Conservation (phyloP, 1,140 invertebrate genomes). For the Drosophila triauraria region DNA sequence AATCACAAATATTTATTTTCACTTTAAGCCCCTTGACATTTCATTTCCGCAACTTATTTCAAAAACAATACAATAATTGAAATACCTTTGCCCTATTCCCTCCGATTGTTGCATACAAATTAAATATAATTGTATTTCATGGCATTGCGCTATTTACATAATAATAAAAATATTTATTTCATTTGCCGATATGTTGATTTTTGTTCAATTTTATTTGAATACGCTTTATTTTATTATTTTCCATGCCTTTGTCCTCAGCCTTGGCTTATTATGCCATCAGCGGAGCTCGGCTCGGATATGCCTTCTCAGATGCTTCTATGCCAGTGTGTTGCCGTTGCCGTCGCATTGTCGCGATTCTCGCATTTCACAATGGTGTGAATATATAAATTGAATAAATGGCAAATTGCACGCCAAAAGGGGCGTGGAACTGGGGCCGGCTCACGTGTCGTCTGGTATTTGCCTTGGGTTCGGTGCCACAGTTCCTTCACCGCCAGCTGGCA, state of each 20-base stretch:
- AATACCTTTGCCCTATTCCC: conserved; percentile 4
- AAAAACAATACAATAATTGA: conserved; percentile 27
- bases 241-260: conserved; percentile 16
- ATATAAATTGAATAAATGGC: conserved; percentile 81
- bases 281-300: conserved; percentile 3
- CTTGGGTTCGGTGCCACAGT: conserved; percentile 10
- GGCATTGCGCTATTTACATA: conserved; percentile 42
- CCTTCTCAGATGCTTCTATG: conserved; percentile 9
- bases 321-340: conserved; percentile 2
- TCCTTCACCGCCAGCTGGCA: conserved; percentile 20
- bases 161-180: conserved; percentile 39
- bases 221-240: conserved; percentile 15
- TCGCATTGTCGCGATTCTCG: conserved; percentile 44
- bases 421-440: conserved; percentile 31
- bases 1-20: conserved; percentile 26
- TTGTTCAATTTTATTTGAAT: conserved; percentile 20
- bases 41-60: conserved; percentile 24
- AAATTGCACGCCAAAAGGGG: conserved; percentile 66
- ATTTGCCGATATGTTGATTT: conserved; percentile 32
- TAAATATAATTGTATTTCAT: conserved; percentile 45
- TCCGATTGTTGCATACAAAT: conserved; percentile 17
- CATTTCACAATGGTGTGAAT: conserved; percentile 56
- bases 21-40: neutral
- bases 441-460: conserved; percentile 67
- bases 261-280: conserved; percentile 37